A percentile compares a stretch with the other conserved stretches of the same genome.
Evolutionary conservation across 2,888 invertebrate genomes (phyloP).

Genomic region (Callyntrura guangdongensis): DNA sequence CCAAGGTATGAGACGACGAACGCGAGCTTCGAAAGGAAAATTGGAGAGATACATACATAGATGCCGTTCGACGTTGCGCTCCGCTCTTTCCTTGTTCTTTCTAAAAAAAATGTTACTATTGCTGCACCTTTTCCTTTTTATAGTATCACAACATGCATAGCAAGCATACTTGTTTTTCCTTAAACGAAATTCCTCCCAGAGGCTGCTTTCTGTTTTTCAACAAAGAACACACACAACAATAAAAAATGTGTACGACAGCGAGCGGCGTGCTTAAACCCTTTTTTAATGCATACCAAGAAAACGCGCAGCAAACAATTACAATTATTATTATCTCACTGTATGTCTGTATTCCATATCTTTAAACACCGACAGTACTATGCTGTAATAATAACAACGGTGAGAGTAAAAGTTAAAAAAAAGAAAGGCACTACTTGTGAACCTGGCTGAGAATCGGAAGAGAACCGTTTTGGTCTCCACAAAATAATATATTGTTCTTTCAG

Average conservation of each 20-base stretch:
- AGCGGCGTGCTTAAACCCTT: no score
- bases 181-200: background rate
- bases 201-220: background rate
- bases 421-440: background rate
- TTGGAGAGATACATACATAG: background rate
- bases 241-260: background rate
- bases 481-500: no score
- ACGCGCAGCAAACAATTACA: constrained; percentile 30
- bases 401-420: constrained; percentile 42
- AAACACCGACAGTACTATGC: constrained; percentile 1
- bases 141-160: background rate
- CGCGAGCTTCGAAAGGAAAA: constrained; percentile 55
- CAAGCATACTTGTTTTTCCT: background rate
- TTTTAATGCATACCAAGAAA: constrained; percentile 23
- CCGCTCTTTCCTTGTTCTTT: background rate
- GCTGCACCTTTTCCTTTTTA: constrained; percentile 17
- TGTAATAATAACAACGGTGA: no score
- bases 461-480: no score
- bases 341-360: constrained; percentile 18
- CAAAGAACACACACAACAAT: background rate
- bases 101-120: constrained; percentile 30
- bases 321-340: constrained; percentile 28
- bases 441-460: no score
- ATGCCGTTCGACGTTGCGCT: constrained; percentile 46
- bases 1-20: background rate